Base-by-base conservation (phyloP, 2,888 invertebrate genomes). In the Leptogaster cylindrica region DNA sequence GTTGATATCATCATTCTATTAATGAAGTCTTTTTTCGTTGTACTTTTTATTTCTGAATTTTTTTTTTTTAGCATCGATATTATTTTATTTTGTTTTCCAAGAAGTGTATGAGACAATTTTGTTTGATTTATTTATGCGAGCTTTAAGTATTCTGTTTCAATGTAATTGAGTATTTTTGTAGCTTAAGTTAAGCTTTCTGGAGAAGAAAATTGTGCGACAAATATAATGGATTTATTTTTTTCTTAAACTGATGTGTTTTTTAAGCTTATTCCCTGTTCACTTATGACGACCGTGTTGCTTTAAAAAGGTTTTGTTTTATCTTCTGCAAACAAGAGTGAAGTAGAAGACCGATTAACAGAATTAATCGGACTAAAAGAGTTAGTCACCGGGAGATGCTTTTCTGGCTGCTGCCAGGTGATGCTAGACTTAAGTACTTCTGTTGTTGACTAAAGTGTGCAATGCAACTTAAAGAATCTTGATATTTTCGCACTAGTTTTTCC, bases 121-220 rank as follows among this genome's bases (percentile, higher is more conserved):
- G 48, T 51, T 51, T 39, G 27, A 52, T 25, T 31, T 65, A 65
- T 65, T 52, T 65, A 50, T 65, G 16, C 65, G 31, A 65, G 50
- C 65, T 44, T 52, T 51, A 65, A 52, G 46, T 65, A 52, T 67
- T 67, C 20, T 33, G 31, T 63, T 52, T 66, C 66, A 68, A 68
- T 66, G 63, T 68, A 55, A 69, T 66, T 66, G 66, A 68, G 51
- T 66, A 61, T 65, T 64, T n/a, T 66, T 33, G 70, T 70, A 70
- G 70, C 70, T 70, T 70, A 70, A 70, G 70, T 70, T 70, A 70
- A 70, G 70, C 70, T 65, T 50, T 65, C 31, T 70, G 63, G 44
- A 33, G 20, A 52, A 39, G 31, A 61, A 55, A 64, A 31, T 12
- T 18, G 27, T 20, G 27, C 20, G 61, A 63, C 25, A 50, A 51